phyloP scores from a whole-genome alignment of 2,113 vertebrate species.

The Synchiropus splendidus region DNA sequence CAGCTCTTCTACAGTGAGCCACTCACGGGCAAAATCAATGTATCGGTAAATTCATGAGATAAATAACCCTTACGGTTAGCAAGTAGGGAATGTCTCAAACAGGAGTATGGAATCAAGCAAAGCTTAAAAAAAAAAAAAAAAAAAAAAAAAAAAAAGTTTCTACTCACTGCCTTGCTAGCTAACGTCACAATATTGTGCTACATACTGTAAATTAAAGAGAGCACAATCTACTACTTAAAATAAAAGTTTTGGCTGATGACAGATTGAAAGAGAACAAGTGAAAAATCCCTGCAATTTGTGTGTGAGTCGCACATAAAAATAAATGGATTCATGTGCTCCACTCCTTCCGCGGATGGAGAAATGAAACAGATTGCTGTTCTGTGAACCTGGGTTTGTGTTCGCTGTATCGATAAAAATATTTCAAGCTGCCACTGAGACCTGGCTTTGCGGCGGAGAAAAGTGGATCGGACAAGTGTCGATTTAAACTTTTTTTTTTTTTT shows the following conservation, averaged over 20 bases:
- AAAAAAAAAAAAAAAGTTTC: conserved; percentile 22
- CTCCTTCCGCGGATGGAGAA: no score
- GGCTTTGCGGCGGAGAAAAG: no score
- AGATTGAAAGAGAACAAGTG: conserved; percentile 19
- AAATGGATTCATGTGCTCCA: no score
- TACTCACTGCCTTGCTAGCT: conserved; percentile 34
- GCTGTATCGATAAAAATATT: no score
- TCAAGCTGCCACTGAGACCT: no score
- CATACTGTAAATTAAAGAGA: conserved; percentile 28
- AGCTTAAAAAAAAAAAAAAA: conserved; percentile 32
- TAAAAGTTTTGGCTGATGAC: conserved; percentile 37
- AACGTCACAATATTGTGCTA: conserved; percentile 43
- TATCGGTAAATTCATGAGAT: conserved; percentile 20
- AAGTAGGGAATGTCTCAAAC: conserved; percentile 48
- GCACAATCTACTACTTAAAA: conserved; percentile 16
- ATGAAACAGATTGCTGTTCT: no score
- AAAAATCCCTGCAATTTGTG: conserved; percentile 48
- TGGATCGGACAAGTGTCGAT: no score
- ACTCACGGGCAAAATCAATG: conserved; percentile 28
- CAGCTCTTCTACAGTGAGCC: conserved; percentile 37
- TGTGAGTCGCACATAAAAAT: conserved; percentile 4
- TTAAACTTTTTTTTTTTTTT: not conserved
- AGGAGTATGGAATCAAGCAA: conserved; percentile 27
- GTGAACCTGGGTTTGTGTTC: no score
- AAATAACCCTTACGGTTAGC: conserved; percentile 15